phyloP scores from a whole-genome alignment of 2,113 vertebrate genomes.

The Grammomys surdaster region DNA sequence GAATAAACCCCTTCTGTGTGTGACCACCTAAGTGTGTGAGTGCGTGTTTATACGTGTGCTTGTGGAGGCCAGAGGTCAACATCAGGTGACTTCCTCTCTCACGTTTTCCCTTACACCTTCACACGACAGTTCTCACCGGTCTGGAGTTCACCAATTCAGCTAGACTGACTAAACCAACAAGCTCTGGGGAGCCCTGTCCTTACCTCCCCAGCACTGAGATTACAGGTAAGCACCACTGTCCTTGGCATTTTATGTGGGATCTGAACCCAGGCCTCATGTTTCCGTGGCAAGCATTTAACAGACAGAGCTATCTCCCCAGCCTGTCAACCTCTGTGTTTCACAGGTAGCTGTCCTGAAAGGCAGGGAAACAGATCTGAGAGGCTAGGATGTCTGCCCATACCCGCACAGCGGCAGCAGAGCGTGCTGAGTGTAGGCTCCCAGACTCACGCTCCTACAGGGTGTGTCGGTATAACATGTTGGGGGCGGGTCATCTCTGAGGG shows the following conservation, averaged over 20 bases:
- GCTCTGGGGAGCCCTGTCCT: not conserved
- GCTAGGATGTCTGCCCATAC: not conserved
- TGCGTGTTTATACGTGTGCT: not conserved
- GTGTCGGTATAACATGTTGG: not conserved
- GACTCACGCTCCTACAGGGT: not conserved
- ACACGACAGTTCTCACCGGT: not conserved
- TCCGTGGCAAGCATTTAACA: not conserved
- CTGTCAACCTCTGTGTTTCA: not conserved
- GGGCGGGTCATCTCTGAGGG: not conserved
- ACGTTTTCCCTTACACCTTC: not conserved
- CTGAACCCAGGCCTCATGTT: not conserved
- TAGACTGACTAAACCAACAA: not conserved
- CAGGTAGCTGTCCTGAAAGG: not conserved
- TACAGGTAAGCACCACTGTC: not conserved
- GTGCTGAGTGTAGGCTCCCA: not conserved
- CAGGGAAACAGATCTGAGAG: constrained; percentile 4
- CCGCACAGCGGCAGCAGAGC: accelerated
- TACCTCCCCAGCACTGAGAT: not conserved
- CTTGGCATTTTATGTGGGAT: not conserved
- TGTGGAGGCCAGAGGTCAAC: not conserved
- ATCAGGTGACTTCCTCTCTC: not conserved
- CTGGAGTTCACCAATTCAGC: not conserved
- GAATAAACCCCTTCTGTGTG: not conserved
- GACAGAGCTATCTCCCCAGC: not conserved
- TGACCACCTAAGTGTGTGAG: not conserved